Evolutionary conservation across 2,797 vertebrate genomes (phyloP).

Genomic region (Brotula barbata): DNA sequence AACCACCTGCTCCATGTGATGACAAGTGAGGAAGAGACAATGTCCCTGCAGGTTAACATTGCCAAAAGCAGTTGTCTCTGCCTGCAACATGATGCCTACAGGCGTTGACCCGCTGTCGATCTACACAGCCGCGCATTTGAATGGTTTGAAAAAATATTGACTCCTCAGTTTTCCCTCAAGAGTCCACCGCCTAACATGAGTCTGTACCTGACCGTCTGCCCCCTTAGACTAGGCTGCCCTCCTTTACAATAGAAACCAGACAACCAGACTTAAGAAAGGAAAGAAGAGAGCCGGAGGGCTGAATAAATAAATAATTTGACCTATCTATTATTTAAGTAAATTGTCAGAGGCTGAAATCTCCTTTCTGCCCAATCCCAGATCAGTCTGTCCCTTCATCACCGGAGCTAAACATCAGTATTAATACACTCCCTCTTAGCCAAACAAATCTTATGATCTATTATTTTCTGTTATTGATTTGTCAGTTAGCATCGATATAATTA

Average conservation of each 20-base stretch:
- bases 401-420: slow-evolving; percentile 24
- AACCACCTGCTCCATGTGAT: slow-evolving; percentile 41
- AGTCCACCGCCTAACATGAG: neutral
- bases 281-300: slow-evolving; percentile 42
- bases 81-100: slow-evolving; percentile 9
- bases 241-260: slow-evolving; percentile 51
- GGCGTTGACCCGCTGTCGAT: slow-evolving; percentile 4
- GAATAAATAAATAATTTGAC: slow-evolving; percentile 78
- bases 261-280: slow-evolving; percentile 44
- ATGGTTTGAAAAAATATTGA: neutral
- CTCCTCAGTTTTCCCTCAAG: slow-evolving; percentile 3
- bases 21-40: neutral
- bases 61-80: neutral
- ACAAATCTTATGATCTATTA: neutral
- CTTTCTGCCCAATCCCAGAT: slow-evolving; percentile 22
- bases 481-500: slow-evolving; percentile 1
- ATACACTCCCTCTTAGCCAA: neutral
- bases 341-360: slow-evolving; percentile 54
- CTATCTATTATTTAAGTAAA: slow-evolving; percentile 78
- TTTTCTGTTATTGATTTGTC: slow-evolving; percentile 6
- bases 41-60: slow-evolving; percentile 15
- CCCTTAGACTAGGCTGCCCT: slow-evolving; percentile 23
- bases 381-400: neutral
- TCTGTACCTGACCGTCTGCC: neutral
- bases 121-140: neutral